Base-by-base conservation (phyloP, 1,140 invertebrate species). In the Listronotus oregonensis region DNA sequence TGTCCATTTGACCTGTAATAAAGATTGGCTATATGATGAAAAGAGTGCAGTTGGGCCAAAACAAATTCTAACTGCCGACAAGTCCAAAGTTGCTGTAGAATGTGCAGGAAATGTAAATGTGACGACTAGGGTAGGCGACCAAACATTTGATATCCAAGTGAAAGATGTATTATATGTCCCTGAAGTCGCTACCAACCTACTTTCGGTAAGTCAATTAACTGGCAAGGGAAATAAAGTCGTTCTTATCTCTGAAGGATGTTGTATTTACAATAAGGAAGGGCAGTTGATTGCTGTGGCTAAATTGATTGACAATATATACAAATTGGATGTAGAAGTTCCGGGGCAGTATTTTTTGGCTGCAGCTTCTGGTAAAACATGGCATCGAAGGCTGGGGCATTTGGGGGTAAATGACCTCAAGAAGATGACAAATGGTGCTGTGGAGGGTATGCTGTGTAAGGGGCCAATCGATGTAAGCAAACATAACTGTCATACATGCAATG, bases 401-500 rank as follows among this genome's bases (percentile, higher is more conserved):
- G 76, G 69, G 64, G 72, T 12, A n/a, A 27, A 54, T 32, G 34
- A 64, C 44, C 32, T 71, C 12, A 47, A 56, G 12, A 51, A 47
- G n/a, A 69, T 71, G 69, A 59, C 37, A 49, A 54, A 66, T 60
- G 66, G 60, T 39, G 18, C 50, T 10, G 71, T 71, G 9, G 44
- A 64, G 34, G 67, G 66, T 32, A 12, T 71, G 3, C 21, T 39
- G n/a, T 72, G 14, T 32, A 72, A 47, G 61, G 71, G 15, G 42
- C 0, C 44, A 44, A 56, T 51, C 6, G 68, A 40, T 14, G 52
- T n/a, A 43, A 34, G 14, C 67, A 46, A 12, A 54, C 14, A 50
- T 12, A 70, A 67, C n/a, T 77, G 76, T 62, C 51, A 56, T 50
- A 54, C 71, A 6, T 79, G 78, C 58, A 70, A 63, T 50, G 66